Evolutionary conservation across 2,797 vertebrate genomes (phyloP).

Genomic region (Lagothrix lagotricha): DNA sequence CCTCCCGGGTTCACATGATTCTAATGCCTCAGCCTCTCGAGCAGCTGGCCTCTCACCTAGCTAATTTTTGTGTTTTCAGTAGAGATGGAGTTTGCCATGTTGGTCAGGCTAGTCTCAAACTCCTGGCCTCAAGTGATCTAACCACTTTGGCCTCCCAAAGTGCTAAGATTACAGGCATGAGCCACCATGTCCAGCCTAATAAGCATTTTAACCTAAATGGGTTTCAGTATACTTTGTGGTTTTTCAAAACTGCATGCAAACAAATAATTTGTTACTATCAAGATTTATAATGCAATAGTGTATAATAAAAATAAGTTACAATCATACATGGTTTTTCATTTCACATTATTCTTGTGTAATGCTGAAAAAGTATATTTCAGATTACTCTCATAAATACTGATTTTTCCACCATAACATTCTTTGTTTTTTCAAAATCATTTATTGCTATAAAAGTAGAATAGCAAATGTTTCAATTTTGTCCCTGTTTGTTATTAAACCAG

Average conservation of each 20-base stretch:
- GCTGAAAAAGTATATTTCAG: conserved; percentile 56
- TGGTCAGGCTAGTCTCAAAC: not conserved
- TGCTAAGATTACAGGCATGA: not conserved
- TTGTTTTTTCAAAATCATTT: conserved; percentile 26
- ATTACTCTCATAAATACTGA: conserved; percentile 34
- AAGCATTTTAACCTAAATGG: conserved; percentile 54
- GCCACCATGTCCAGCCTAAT: not conserved
- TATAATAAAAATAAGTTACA: conserved; percentile 29
- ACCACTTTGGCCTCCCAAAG: not conserved
- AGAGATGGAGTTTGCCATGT: not conserved
- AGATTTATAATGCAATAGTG: conserved; percentile 17
- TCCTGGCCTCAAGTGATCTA: not conserved
- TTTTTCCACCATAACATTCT: not conserved
- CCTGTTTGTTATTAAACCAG: not conserved
- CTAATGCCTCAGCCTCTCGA: not conserved
- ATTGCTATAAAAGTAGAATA: conserved; percentile 25
- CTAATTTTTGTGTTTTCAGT: not conserved
- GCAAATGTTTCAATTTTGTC: conserved; percentile 16
- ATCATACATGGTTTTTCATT: not conserved
- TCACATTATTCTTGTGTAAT: conserved; percentile 7
- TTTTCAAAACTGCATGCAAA: conserved; percentile 54
- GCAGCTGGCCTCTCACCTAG: not conserved
- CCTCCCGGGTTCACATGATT: not conserved
- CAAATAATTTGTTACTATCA: not conserved
- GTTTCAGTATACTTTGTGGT: conserved; percentile 39